Base-by-base conservation (phyloP, 2,888 invertebrate species). In the Julus scanicus region DNA sequence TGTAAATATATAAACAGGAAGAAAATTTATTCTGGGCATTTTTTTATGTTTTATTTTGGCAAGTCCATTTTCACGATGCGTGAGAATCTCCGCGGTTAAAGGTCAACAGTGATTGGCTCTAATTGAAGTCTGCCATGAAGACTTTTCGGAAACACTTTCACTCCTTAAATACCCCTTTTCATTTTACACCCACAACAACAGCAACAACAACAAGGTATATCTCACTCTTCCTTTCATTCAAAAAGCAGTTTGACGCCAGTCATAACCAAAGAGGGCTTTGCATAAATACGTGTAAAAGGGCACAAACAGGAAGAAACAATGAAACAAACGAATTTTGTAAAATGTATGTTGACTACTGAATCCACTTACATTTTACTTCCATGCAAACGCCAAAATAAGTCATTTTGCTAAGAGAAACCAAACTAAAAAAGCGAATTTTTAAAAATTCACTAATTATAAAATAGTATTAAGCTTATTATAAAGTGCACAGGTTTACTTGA, bases 111-210 rank as follows among this genome's bases (percentile, higher is more conserved):
- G n/a, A 63, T 63, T 63, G 63, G 63, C 63, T 63, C 20, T 63
- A 63, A 63, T 63, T 63, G 63, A 63, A 63, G 63, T 63, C 63
- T 63, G 63, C 63, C 63, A 63, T n/a, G 63, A 63, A 63, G n/a
- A 63, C n/a, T 63, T 63, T 63, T 63, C 63, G 63, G 63, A 63
- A 63, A 63, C 63, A 63, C 63, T 63, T 63, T 63, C 63, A 63
- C 63, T 63, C 63, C 63, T 63, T 63, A 63, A 63, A 63, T 63
- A 63, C 63, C 63, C 63, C 63, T 63, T 63, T 44, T 63, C 63
- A 63, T n/a, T 63, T 63, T 63, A 63, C 63, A 63, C 63, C 63
- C 63, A 63, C 63, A 63, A 63, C 63, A 8, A 48, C 49, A 29
- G 29, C 29, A 57, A 57, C 57, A 63, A 63, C 63, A 63, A 63